phyloP scores from a whole-genome alignment of 2,888 invertebrate species.

The Xestia rhomboidea region DNA sequence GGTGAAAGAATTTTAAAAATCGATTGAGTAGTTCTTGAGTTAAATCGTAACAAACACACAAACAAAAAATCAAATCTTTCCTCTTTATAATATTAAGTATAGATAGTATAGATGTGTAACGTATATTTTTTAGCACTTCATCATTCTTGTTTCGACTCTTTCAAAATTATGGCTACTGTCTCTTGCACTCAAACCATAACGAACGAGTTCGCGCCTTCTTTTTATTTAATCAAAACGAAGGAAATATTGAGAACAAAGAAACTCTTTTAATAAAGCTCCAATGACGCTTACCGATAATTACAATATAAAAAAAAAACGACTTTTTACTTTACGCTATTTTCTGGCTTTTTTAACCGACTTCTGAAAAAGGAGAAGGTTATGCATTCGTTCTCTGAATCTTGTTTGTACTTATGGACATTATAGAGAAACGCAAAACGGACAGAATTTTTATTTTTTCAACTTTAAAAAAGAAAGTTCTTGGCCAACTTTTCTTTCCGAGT shows the following conservation, averaged over 20 bases:
- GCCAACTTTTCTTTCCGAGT: neutral
- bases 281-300: conserved; percentile 75
- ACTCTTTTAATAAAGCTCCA: conserved; percentile 70
- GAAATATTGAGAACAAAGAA: conserved; percentile 76
- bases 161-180: conserved; percentile 5
- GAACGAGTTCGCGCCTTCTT: conserved; percentile 53
- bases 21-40: too few relatives aligned
- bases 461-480: neutral
- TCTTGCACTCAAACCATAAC: conserved; percentile 26
- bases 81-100: too few relatives aligned
- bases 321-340: conserved; percentile 56
- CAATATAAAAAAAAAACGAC: conserved; percentile 73
- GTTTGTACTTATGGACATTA: neutral
- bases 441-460: neutral
- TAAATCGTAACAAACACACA: too few relatives aligned
- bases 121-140: neutral
- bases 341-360: conserved; percentile 18
- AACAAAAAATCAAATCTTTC: too few relatives aligned
- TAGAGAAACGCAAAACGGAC: neutral
- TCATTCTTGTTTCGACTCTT: neutral
- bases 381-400: neutral
- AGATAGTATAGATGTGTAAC: too few relatives aligned
- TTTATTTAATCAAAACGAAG: conserved; percentile 65
- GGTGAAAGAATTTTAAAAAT: too few relatives aligned
- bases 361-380: neutral